phyloP scores from a whole-genome alignment of 2,113 vertebrate genomes.

The Microtus montanus region DNA sequence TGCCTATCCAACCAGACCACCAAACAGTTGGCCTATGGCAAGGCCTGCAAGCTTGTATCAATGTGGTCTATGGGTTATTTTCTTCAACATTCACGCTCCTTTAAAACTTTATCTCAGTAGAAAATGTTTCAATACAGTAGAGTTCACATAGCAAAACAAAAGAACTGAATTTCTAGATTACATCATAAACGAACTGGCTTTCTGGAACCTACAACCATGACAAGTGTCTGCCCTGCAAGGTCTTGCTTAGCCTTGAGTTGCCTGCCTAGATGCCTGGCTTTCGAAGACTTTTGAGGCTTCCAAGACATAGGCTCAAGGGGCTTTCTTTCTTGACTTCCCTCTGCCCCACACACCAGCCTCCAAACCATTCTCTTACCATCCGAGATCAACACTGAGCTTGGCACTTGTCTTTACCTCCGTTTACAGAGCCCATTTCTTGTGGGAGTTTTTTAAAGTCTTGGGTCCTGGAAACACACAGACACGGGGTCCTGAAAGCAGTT shows the following conservation, averaged over 20 bases:
- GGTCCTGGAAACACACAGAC: background rate
- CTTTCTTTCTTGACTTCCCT: background rate
- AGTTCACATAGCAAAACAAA: background rate
- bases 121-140: background rate
- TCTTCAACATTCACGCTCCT: background rate
- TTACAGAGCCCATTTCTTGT: background rate
- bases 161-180: background rate
- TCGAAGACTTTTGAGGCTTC: background rate
- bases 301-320: too few relatives aligned
- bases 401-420: background rate
- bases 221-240: background rate
- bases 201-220: background rate
- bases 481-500: background rate
- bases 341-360: background rate
- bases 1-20: background rate
- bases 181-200: background rate
- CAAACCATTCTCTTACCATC: background rate
- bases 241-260: background rate
- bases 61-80: background rate
- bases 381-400: background rate
- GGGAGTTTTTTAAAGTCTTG: background rate
- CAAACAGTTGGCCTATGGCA: background rate
- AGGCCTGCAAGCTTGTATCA: background rate
- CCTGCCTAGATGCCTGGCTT: too few relatives aligned
- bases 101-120: conserved; percentile 16